Evolutionary conservation across 2,888 invertebrate genomes (phyloP), one percentile per base, ranked within the genome.

Genomic region (Rhagium mordax): DNA sequence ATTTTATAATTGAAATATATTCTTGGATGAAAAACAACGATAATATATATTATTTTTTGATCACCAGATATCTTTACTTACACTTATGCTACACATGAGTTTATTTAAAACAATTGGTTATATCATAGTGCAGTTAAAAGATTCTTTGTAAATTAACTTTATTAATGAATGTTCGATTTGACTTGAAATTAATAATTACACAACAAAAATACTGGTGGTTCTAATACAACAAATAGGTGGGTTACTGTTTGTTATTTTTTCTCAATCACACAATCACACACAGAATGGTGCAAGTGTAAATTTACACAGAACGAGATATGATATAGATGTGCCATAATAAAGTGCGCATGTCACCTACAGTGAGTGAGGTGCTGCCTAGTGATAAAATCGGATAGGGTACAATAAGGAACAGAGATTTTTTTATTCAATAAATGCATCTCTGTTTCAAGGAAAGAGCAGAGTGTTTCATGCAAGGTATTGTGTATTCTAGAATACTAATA

Each of bases 281-380:
- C 82, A 85, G 85, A 87, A 81, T 84, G 81, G 87, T 88, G 88
- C 88, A 88, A 87, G 86, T 88, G 87, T 87, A 76, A 70, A 78
- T 77, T 83, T 82, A 86, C 86, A 87, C 85, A 86, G 82, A 86
- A 82, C 85, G 84, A 84, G 83, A 86, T 85, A 85, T 86, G 84
- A 86, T 82, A 83, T 81, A 51, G 51, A 85, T 83, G 87, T 87
- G 87, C 87, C 86, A 86, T 84, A 84, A 84, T 84, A 84, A 84
- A 87, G 87, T 88, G 88, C 87, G 87, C 88, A 88, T 87, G 85
- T 88, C 88, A 87, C 87, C 88, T 88, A 88, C 88, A 83, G 87
- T 87, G 85, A 82, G 83, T 84, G 84, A 86, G 85, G 86, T 87
- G 87, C 86, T 77, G 84, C 83, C 86, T 86, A 86, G 85, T 85